Evolutionary conservation across 1,140 invertebrate genomes (phyloP).

Genomic region (Acromyrmex echinatior): DNA sequence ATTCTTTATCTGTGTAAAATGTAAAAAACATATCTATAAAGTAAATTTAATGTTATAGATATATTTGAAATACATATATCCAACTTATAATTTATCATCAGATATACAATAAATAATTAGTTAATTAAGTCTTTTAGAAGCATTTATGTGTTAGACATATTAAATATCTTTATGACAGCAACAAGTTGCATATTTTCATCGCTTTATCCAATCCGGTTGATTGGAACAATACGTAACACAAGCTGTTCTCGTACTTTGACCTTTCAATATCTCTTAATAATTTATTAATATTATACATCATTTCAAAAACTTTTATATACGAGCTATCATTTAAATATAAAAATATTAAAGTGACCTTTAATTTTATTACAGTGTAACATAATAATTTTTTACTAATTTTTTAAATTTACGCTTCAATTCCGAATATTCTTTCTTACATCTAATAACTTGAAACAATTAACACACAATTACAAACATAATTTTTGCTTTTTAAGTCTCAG

Average conservation of each 20-base stretch:
- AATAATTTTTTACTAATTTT: background rate
- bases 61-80: background rate
- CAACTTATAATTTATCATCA: background rate
- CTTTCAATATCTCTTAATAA: conserved; percentile 8
- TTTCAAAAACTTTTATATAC: background rate
- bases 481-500: background rate
- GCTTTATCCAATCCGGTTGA: background rate
- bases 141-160: background rate
- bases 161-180: background rate
- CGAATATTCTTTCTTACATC: background rate
- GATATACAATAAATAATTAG: background rate
- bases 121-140: background rate
- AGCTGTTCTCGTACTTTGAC: conserved; percentile 14
- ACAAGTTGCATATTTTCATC: conserved; percentile 5
- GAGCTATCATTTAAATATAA: background rate
- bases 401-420: background rate
- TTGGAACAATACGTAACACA: background rate
- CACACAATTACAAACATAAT: background rate
- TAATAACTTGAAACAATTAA: conserved; percentile 3
- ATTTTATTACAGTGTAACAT: background rate
- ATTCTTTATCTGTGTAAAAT: background rate
- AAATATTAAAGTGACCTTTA: background rate
- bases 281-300: background rate
- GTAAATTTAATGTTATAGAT: background rate
- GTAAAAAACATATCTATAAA: background rate